These are phyloP conservation scores for Cynopterus brachyotis DNA, from an alignment of 2,113 vertebrate species.

Conservation along the genomic window DNA sequence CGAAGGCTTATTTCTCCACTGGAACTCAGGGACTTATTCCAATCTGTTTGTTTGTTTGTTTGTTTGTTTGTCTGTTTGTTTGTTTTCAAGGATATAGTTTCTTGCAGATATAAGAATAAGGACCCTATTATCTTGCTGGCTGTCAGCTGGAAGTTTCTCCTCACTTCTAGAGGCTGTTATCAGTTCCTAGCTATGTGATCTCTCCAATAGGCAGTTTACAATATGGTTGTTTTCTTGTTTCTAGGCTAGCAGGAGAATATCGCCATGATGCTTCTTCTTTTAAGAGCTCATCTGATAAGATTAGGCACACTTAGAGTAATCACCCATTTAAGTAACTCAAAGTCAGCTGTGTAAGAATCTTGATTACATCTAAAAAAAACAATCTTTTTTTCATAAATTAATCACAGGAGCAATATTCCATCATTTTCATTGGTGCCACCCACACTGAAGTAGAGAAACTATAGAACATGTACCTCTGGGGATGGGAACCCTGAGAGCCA, in stretches of 20 bases:
- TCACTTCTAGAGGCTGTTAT: not conserved
- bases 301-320: not conserved
- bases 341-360: not conserved
- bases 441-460: not conserved
- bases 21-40: not conserved
- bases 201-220: not conserved
- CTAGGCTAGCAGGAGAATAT: not conserved
- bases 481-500: not conserved
- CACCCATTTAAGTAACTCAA: not conserved
- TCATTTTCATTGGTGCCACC: too few relatives aligned
- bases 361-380: not conserved
- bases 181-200: not conserved
- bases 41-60: not conserved
- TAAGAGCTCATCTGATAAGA: not conserved
- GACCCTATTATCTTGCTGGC: not conserved
- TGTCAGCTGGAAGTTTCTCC: not conserved
- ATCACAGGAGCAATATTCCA: not conserved
- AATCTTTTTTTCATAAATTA: not conserved
- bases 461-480: not conserved
- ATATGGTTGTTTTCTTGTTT: not conserved
- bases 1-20: not conserved
- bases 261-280: not conserved
- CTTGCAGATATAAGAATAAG: not conserved
- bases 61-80: not conserved
- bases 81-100: not conserved